phyloP scores from a whole-genome alignment of 2,888 invertebrate genomes.

The Rutpela maculata region DNA sequence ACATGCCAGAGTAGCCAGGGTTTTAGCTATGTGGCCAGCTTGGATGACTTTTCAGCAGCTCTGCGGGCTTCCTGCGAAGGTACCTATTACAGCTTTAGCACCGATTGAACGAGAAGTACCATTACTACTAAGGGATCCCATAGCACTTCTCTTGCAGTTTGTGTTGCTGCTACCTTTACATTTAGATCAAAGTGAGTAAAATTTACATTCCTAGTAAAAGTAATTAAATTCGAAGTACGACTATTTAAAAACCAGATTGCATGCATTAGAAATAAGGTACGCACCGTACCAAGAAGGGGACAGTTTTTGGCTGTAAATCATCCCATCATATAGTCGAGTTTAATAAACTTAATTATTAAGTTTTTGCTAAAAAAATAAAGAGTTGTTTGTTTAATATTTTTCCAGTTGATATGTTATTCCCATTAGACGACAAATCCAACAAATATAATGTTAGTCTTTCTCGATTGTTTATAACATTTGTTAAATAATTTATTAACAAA shows the following conservation, averaged over 20 bases:
- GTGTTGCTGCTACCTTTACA: constrained; percentile 89
- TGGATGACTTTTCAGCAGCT: constrained; percentile 76
- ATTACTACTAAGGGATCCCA: constrained; percentile 89
- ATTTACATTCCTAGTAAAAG: constrained; percentile 51
- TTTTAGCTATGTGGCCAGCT: constrained; percentile 79
- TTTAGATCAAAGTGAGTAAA: constrained; percentile 87
- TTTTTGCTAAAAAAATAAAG: too few relatives aligned
- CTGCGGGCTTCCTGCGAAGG: constrained; percentile 72
- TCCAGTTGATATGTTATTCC: too few relatives aligned
- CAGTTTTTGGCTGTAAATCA: too few relatives aligned
- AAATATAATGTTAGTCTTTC: too few relatives aligned
- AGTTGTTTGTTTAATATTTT: too few relatives aligned
- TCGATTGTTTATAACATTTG: too few relatives aligned
- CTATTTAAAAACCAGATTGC: not conserved
- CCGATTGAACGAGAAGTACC: constrained; percentile 82
- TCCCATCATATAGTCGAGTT: too few relatives aligned
- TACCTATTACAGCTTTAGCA: constrained; percentile 69
- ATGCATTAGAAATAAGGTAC: too few relatives aligned
- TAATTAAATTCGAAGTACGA: not conserved
- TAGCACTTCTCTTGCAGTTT: constrained; percentile 90
- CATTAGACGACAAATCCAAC: too few relatives aligned
- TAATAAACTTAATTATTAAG: too few relatives aligned
- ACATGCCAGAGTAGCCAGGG: constrained; percentile 85
- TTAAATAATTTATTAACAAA: too few relatives aligned
- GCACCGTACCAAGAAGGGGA: too few relatives aligned